Evolutionary conservation across 2,113 vertebrate genomes (phyloP), one percentile per base, ranked within the genome.

Genomic region (Laticauda colubrina): DNA sequence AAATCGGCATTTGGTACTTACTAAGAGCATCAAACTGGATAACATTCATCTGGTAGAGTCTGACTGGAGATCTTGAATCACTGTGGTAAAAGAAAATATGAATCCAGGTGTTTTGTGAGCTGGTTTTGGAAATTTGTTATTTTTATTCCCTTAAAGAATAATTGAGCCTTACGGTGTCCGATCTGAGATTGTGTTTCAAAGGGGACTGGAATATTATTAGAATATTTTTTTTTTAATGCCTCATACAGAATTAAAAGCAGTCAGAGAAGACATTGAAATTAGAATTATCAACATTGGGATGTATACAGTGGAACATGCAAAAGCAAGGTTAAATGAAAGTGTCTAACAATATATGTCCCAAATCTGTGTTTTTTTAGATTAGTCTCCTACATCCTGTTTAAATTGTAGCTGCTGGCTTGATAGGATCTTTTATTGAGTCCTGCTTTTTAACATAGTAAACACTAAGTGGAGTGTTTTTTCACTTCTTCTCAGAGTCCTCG

Each of bases 401-500:
- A 11, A 15, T 51, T 34, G 14, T 85, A 21, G 0, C 14, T 88
- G 90, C 91, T 56, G 85, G 56, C 20, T 45, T 24, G 43, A 5
- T 81, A 8, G 20, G 18, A 57, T 89, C 14, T 24, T 18, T 48
- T 29, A 24, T 86, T 54, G 53, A 56, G 92, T 94, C 93, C 94
- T 4, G 0, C 91, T 92, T 94, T 55, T 48, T 94, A 57, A 24
- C 7, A 86, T 57, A 95, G 0, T 86, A 95, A 91, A n/a, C 89
- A 29, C 90, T 93, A 55, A 95, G 4, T 34, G 94, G 23, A 92
- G 59, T 3, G 34, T 20, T 90, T 87, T 91, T 54, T 39, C 34
- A 21, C 87, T 94, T 75, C 61, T 91, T 64, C 8, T 90, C 96
- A 98, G 98, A 98, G 97, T 95, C 98, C 97, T 90, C 97, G 96